Base-by-base conservation (phyloP, 2,797 vertebrate species). In the Meriones psammophilus region DNA sequence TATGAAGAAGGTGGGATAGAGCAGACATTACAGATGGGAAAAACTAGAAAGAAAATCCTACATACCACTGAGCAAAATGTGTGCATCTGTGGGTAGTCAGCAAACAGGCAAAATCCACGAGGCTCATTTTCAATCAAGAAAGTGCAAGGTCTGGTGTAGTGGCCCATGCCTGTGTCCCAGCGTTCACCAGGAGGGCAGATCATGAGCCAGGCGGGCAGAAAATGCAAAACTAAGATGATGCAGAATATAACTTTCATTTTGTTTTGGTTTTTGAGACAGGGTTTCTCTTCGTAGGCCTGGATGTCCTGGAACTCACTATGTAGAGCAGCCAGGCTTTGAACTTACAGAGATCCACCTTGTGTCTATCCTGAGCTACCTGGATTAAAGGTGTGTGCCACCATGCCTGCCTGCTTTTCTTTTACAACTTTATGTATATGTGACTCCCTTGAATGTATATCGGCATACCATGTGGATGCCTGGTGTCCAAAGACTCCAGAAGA, bases 61-160 rank as follows among this genome's bases (percentile, higher is more conserved):
- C 12, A 94, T 7, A 88, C 83, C 83, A 42, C 3, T 71, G 3
- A 56, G 60, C 5, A 86, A 92, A 94, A 71, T 28, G 12, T 85
- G 13, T 50, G 58, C 30, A 64, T 66, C 86, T 85, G 76, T 79
- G 42, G 69, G 36, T 8, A 90, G 71, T 64, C 79, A 66, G 36
- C 80, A 89, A 91, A 88, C 42, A 95, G 88, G 66, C 68, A 20
- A 66, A 64, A 6, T 77, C 78, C 28, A 3, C 17, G 58, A 77
- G 80, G 62, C 13, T 92, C 77, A 62, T n/a, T 62, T 89, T 79
- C 89, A 89, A 60, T 36, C 62, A 30, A 94, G 73, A 30, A 94
- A 76, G 88, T 54, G 28, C 36, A 91, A 87, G 91, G 24, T 30
- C 56, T 30, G 56, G 28, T 24, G 1, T 89, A 24, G 33, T 66